phyloP scores from a whole-genome alignment of 1,140 invertebrate species.

The Vanessa atalanta region DNA sequence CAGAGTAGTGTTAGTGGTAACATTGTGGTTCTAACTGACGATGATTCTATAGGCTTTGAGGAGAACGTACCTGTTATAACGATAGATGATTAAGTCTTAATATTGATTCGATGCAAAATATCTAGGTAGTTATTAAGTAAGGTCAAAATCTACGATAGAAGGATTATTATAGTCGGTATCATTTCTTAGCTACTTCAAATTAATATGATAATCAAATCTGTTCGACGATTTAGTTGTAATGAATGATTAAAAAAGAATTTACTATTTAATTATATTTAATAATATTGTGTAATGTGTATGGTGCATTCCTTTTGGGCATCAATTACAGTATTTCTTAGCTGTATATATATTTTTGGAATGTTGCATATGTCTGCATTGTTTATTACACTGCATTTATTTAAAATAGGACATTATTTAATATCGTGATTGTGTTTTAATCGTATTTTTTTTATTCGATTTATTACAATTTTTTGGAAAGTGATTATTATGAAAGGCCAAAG shows the following conservation, averaged over 20 bases:
- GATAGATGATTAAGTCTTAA: slow-evolving; percentile 48
- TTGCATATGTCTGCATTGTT: slow-evolving; percentile 1
- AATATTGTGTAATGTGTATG: neutral
- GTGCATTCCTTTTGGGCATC: neutral
- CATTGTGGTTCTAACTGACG: slow-evolving; percentile 56
- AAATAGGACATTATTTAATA: neutral
- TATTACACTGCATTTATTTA: slow-evolving; percentile 8
- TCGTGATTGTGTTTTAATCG: neutral
- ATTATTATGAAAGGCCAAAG: slow-evolving; percentile 1
- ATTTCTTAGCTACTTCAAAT: no score
- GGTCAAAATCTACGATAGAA: neutral
- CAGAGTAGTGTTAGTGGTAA: slow-evolving; percentile 22
- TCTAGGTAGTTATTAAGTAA: neutral
- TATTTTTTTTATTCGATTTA: neutral
- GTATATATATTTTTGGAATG: neutral
- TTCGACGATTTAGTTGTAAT: no score
- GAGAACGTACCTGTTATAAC: slow-evolving; percentile 52
- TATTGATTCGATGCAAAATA: neutral
- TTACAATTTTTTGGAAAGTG: neutral
- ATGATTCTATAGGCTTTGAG: slow-evolving; percentile 56
- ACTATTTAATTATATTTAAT: neutral
- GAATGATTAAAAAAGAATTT: no score
- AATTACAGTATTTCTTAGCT: neutral
- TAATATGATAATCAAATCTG: no score
- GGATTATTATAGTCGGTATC: no score